Evolutionary conservation across 2,113 vertebrate species (phyloP), one percentile per base, ranked within the genome.

Genomic region (Mus pahari): DNA sequence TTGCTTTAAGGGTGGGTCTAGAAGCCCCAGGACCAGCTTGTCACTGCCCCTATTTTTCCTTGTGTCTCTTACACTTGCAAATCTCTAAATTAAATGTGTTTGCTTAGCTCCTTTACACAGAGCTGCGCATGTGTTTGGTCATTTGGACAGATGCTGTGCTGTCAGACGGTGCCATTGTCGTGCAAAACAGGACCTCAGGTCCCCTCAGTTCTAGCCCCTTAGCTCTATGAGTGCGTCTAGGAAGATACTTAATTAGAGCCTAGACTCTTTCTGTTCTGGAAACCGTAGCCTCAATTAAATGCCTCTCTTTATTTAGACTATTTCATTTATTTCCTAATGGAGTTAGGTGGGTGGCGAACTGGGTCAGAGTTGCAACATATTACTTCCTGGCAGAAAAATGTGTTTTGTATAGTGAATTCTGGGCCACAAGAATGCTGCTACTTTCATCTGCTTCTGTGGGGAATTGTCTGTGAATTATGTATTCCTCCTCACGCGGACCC

Each of bases 201-300:
- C 94, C 92, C 97, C 31, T 77, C 90, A 50, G 11, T 82, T 98
- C 97, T 94, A 90, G 45, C 50, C 96, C 4, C 73, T 97, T 95
- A 96, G 39, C 92, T 96, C 73, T 68, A 75, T 20, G 6, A 64
- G 58, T 97, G 94, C 62, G 94, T 74, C 31, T 94, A 90, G 90
- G 4, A 66, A 92, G 36, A 91, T 48, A 75, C 98, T 97, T 98
- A 97, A 98, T 98, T 98, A 98, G 94, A 96, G 70, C 39, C 97
- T 81, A 81, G 53, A 39, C 94, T 94, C 77, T 96, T 90, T 96
- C 73, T 64, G 81, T 89, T 90, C 93, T 98, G 97, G 82, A 98
- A 97, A 98, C 96, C 95, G 94, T 97, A 92, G 95, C 98, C 97
- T 98, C 95, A 98, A 92, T 98, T 97, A 92, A 84, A 68, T 2